A percentile compares a stretch with the other conserved stretches of the same genome.
phyloP scores from a whole-genome alignment of 2,888 invertebrate species.

The Plebejus argus region DNA sequence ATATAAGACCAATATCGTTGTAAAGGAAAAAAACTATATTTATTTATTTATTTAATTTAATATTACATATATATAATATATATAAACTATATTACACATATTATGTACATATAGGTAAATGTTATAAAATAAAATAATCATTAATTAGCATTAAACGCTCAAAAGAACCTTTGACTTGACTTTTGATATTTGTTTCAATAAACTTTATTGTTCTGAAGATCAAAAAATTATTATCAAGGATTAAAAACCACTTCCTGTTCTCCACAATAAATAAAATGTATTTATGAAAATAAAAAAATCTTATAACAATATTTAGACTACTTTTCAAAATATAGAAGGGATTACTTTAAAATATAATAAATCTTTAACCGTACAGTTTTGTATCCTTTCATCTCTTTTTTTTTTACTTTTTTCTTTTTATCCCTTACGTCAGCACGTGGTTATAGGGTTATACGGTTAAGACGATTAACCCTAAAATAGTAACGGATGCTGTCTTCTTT shows the following conservation, averaged over 20 bases:
- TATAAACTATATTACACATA: too few species aligned
- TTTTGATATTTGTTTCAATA: too few species aligned
- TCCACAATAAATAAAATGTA: neutral
- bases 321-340: constrained; percentile 1
- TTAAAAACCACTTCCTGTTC: neutral
- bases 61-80: too few species aligned
- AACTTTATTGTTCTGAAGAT: too few species aligned
- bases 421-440: constrained; percentile 70
- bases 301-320: constrained; percentile 5
- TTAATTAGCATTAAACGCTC: too few species aligned
- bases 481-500: constrained; percentile 59
- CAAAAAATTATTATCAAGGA: neutral
- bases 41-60: too few species aligned
- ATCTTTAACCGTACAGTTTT: constrained; percentile 14
- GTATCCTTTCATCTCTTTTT: constrained; percentile 3
- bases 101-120: too few species aligned
- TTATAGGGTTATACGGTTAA: constrained; percentile 58
- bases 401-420: constrained; percentile 46
- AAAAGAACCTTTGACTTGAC: too few species aligned
- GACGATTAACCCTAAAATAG: constrained; percentile 65
- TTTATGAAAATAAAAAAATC: neutral
- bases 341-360: neutral
- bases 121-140: too few species aligned
- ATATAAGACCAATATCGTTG: too few species aligned
- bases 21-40: too few species aligned